Base-by-base conservation (phyloP, 2,797 vertebrate genomes). In the Bradypodion pumilum region DNA sequence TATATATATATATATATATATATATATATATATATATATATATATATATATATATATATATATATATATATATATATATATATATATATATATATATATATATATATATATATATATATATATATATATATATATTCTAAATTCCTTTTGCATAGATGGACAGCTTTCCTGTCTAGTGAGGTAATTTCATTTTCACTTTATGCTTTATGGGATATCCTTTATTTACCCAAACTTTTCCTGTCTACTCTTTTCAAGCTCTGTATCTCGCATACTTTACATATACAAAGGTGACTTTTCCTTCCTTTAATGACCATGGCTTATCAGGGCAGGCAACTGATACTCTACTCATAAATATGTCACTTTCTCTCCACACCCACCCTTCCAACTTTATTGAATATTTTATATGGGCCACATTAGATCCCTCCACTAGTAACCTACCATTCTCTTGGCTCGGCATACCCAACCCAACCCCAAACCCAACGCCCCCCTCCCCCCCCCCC, bases 261-360 rank as follows among this genome's bases (percentile, higher is more conserved):
- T 94, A 92, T 95, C 93, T 94, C 90, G 88, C 92, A 94, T 94
- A 93, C 96, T 96, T 96, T 95, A 95, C 94, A 95, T 90, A 95
- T 92, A 96, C 92, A 94, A 95, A 96, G 94, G 94, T 95, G 95
- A 95, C 94, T 96, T 95, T 96, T 96, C 94, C 95, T 97, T 96
- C 95, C 95, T 95, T 94, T 95, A 95, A 93, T 95, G 94, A 95
- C 92, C 10, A 2, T 56, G 2, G 81, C 95, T 96, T 96, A 96
- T 96, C 95, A 93, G 95, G 89, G 84, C 78, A 85, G 89, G 93
- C 92, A 95, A 95, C 93, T 6, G 91, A 96, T 96, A 93, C 94
- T 75, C 78, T 90, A 93, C 94, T 96, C 95, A 96, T 96, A 96
- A 96, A 96, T 94, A 93, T 94, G 94, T 95, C 96, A 94, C 86